Evolutionary conservation across 2,888 invertebrate genomes (phyloP).

Genomic region (Cephus pulcher): DNA sequence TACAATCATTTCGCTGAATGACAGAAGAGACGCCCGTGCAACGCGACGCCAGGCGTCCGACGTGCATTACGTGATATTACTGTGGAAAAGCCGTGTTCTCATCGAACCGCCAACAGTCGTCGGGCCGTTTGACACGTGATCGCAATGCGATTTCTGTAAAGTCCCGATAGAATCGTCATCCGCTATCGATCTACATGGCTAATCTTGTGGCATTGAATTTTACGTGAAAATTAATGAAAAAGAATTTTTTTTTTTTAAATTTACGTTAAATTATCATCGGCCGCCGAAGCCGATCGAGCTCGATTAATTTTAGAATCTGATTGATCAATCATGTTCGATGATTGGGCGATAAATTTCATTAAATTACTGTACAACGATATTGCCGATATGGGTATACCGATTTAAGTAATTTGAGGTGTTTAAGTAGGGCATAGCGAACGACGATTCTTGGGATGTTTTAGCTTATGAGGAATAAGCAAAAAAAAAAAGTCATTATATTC

Average conservation of each 20-base stretch:
- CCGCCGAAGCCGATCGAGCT: not conserved
- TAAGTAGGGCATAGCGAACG: not conserved
- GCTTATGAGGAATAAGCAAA: not conserved
- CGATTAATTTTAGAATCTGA: not conserved
- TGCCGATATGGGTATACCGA: not conserved
- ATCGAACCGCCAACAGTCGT: not conserved
- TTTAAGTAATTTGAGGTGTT: not conserved
- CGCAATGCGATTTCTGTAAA: not conserved
- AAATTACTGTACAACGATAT: not conserved
- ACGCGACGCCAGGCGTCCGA: not conserved
- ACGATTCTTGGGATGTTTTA: not conserved
- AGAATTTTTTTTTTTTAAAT: too few relatives aligned
- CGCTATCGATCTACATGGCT: not conserved
- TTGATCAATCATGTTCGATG: not conserved
- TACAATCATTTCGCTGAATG: not conserved
- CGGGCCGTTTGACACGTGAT: not conserved
- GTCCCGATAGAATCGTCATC: not conserved
- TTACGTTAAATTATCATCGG: not conserved
- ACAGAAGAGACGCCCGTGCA: not conserved
- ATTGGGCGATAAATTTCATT: not conserved
- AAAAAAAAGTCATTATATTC: slow-evolving; percentile 34
- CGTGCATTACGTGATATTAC: not conserved
- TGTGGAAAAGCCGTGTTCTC: not conserved
- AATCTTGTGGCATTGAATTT: not conserved
- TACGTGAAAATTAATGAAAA: not conserved